Evolutionary conservation across 2,113 vertebrate species (phyloP), one percentile per base, ranked within the genome.

Genomic region (Ciconia maguari): DNA sequence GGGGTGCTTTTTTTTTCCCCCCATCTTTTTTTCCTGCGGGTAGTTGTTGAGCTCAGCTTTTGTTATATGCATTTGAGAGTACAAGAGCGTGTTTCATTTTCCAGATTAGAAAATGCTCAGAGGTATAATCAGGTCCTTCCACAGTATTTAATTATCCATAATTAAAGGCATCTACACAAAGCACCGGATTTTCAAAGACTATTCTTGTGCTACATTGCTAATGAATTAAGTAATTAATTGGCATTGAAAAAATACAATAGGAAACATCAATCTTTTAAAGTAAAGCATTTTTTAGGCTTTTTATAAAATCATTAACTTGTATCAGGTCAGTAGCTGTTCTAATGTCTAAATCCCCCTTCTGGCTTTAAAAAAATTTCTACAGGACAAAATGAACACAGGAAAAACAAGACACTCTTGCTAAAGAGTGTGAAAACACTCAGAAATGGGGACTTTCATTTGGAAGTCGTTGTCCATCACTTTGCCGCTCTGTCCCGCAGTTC

Each of bases 151-250:
- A 98, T 98, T 98, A 98, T 94, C 97, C 96, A 69, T 98, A 98
- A 98, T 98, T 98, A 98, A 98, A 98, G 96, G 96, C 96, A 97
- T 98, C 97, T 95, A 98, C 95, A 98, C 93, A 98, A 98, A 98
- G 96, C 92, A 72, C 88, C 66, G 96, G 97, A 96, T 98, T 98
- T 98, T 97, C 96, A 97, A 98, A 98, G 97, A 79, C 95, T 97
- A 32, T 97, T 97, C 97, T 98, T 97, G 94, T 98, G 96, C 97
- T 98, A 97, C 89, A 91, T 90, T 97, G 97, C 87, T 98, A 98
- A 98, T 98, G 97, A 98, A 98, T 98, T 98, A 98, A 97, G 94
- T 97, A 98, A 98, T 98, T 98, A 98, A 98, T 98, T 98, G 97
- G 96, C 95, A 97, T 96, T 96, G 94, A 95, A 96, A 95, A 97